Conservation (phyloP, 2,113 vertebrate species). For the Ciconia maguari region DNA sequence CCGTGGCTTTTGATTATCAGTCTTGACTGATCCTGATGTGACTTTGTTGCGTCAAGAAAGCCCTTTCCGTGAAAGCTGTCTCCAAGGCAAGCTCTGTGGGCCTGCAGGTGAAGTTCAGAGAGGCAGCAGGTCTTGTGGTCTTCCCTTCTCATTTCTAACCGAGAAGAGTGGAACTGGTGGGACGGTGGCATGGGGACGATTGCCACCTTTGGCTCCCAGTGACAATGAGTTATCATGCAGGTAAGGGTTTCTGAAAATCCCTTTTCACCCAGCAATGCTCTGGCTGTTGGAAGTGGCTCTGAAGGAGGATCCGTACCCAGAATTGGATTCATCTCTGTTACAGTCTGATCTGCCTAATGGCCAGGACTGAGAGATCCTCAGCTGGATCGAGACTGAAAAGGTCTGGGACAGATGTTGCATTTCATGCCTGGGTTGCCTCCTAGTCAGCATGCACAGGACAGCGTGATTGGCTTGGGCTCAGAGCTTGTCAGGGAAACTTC, state of each 20-base stretch:
- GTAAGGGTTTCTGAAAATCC: not conserved
- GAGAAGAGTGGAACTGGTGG: not conserved
- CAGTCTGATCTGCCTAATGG: not conserved
- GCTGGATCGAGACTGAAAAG: not conserved
- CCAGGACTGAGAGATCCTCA: not conserved
- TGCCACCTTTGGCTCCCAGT: not conserved
- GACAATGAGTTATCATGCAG: not conserved
- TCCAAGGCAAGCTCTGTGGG: not conserved
- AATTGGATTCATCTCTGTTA: not conserved
- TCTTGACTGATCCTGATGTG: not conserved
- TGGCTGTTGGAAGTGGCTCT: not conserved
- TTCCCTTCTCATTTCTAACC: not conserved
- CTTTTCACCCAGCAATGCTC: not conserved
- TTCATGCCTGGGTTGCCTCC: not conserved
- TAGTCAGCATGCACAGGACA: not conserved
- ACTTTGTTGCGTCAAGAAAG: not conserved
- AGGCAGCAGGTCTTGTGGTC: not conserved
- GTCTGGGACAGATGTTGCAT: not conserved
- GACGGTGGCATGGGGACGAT: rapidly evolving
- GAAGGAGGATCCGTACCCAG: not conserved
- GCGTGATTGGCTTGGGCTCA: rapidly evolving
- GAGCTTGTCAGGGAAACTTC: not conserved
- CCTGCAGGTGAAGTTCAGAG: not conserved
- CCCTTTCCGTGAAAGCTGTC: not conserved
- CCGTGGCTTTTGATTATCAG: not conserved